phyloP scores from a whole-genome alignment of 2,797 vertebrate species.

The Poecilia velifera region DNA sequence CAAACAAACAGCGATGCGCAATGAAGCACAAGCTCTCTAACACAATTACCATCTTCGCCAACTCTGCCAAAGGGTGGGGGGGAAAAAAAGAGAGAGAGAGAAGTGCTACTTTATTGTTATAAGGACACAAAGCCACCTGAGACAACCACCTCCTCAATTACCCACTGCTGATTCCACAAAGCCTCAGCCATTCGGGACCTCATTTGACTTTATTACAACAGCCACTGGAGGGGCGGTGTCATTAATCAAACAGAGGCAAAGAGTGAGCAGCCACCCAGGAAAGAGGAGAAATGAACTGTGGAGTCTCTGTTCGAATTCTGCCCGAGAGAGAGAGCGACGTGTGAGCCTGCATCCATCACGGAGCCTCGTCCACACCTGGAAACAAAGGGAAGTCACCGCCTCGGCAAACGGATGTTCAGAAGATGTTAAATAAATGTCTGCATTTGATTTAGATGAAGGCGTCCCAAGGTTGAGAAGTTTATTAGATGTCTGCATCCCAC shows the following conservation, averaged over 20 bases:
- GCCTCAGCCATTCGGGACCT: conserved; percentile 62
- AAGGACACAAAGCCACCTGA: conserved; percentile 54
- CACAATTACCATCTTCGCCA: conserved; percentile 59
- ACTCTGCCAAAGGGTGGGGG: conserved; percentile 34
- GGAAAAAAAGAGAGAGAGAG: conserved; percentile 18
- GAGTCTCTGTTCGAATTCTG: conserved; percentile 30
- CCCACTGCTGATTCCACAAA: conserved; percentile 69
- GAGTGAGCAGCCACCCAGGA: conserved; percentile 45
- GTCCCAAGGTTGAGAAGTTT: background rate
- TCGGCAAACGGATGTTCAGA: background rate
- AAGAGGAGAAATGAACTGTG: conserved; percentile 49
- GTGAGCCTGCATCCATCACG: conserved; percentile 41
- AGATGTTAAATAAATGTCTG: background rate
- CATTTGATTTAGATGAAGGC: background rate
- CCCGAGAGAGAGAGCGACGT: conserved; percentile 15
- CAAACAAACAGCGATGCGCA: conserved; percentile 43
- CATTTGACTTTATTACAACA: conserved; percentile 74
- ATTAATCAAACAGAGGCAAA: conserved; percentile 71
- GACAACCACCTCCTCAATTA: conserved; percentile 67
- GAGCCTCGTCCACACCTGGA: conserved; percentile 7
- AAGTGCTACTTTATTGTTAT: conserved; percentile 52
- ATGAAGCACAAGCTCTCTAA: conserved; percentile 40
- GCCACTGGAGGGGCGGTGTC: conserved; percentile 52
- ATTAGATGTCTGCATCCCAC: background rate
- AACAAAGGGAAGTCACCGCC: conserved; percentile 6